phyloP scores from a whole-genome alignment of 2,113 vertebrate species.

The Muntiacus reevesi region DNA sequence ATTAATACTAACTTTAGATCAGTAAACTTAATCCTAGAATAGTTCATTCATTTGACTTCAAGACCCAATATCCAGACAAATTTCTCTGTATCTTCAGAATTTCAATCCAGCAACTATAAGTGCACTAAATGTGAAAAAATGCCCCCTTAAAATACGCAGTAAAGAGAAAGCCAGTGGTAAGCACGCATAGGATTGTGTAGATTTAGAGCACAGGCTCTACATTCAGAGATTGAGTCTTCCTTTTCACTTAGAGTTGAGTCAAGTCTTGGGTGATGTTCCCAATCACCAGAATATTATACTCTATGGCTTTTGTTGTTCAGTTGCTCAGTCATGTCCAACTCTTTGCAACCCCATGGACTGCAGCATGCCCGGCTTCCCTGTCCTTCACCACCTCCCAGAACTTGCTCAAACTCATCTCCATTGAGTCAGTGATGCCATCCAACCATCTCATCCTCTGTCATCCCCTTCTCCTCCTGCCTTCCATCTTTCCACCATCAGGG shows the following conservation, averaged over 20 bases:
- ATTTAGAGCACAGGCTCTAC: fast-evolving
- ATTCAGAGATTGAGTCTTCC: not conserved
- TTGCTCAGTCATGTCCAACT: fast-evolving
- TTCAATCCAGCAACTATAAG: not conserved
- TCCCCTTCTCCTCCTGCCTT: not conserved
- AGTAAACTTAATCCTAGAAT: not conserved
- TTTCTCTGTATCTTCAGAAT: not conserved
- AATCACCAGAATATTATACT: not conserved
- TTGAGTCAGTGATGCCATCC: not conserved
- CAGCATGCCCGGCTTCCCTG: not conserved
- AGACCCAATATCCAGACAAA: not conserved
- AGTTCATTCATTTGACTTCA: not conserved
- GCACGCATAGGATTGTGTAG: fast-evolving
- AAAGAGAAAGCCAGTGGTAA: not conserved
- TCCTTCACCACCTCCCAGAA: not conserved
- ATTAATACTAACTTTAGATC: not conserved
- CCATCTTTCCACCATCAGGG: not conserved
- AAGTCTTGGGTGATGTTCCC: not conserved
- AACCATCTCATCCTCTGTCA: fast-evolving
- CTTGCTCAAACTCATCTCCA: not conserved
- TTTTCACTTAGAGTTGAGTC: not conserved
- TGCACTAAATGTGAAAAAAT: not conserved
- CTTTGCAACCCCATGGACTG: not conserved
- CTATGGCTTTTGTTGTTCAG: not conserved
- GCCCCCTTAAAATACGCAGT: not conserved